Base-by-base conservation (phyloP, 2,888 invertebrate genomes). In the Mimumesa dahlbomi region DNA sequence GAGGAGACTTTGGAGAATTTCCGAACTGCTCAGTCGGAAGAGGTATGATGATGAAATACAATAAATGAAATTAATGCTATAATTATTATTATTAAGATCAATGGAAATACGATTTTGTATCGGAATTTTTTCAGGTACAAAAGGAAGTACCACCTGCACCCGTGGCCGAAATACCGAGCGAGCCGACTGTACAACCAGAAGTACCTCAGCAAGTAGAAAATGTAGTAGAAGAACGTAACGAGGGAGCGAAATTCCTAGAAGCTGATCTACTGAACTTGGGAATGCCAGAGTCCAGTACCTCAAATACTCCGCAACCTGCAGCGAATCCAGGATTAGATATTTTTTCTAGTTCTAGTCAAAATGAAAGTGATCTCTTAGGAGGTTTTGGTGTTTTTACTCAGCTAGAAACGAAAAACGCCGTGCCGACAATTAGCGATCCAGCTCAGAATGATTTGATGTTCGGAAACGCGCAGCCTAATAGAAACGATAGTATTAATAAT, bases 1-100 rank as follows among this genome's bases (percentile, higher is more conserved):
- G 95, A 95, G 70, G 96, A 96, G 88, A 94, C 94, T 82, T 91
- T 95, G 21, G 96, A 96, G 82, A 95, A 95, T 86, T 96, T 96
- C 87, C 75, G 86, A 46, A 75, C 73, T 22, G 46, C 69, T 57
- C 74, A 66, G 3, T 14, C 62, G 3, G 69, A 68, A 42, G 77
- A 82, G 94, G 95, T 95, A 85, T 90, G 85, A 25, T n/a, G n/a
- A n/a, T n/a, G n/a, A n/a, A n/a, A n/a, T n/a, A n/a, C n/a, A n/a
- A n/a, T n/a, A n/a, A n/a, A n/a, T n/a, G n/a, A n/a, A n/a, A n/a
- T n/a, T n/a, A n/a, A n/a, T n/a, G n/a, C n/a, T 56, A 36, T 22
- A 43, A 40, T 2, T 46, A 48, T 59, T 40, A 2, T 18, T 7
- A n/a, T n/a, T n/a, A n/a, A n/a, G n/a, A n/a, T n/a, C n/a, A n/a